Evolutionary conservation across 1,140 invertebrate species (phyloP).

Genomic region (Trichogramma pretiosum): DNA sequence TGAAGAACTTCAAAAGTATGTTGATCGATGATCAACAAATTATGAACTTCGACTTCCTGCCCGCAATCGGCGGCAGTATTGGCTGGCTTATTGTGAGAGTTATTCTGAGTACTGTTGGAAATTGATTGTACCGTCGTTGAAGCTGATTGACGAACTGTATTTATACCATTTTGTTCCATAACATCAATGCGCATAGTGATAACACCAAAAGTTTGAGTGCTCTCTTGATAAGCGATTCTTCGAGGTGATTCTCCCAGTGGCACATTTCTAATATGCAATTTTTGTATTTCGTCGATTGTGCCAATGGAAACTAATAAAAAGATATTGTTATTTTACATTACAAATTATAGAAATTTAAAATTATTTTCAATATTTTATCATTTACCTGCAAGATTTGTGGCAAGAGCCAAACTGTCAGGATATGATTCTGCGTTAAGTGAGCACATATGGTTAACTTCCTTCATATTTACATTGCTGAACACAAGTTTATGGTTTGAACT

Average conservation of each 20-base stretch:
- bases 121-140: constrained; percentile 59
- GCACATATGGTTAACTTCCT: constrained; percentile 98
- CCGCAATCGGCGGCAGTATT: constrained; percentile 54
- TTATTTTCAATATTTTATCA: neutral
- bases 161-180: constrained; percentile 60
- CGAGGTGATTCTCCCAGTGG: constrained; percentile 88
- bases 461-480: constrained; percentile 98
- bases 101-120: constrained; percentile 41
- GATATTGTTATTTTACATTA: neutral
- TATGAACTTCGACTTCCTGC: constrained; percentile 86
- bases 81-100: constrained; percentile 45
- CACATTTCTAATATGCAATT: constrained; percentile 92
- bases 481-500: constrained; percentile 98
- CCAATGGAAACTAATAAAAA: constrained; percentile 72
- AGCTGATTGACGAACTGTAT: constrained; percentile 64
- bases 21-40: constrained; percentile 88
- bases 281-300: constrained; percentile 98
- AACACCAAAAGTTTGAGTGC: constrained; percentile 89
- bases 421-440: constrained; percentile 90
- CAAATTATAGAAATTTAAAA: neutral
- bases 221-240: constrained; percentile 90
- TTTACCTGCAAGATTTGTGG: constrained; percentile 71
- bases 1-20: constrained; percentile 96
- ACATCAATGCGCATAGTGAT: constrained; percentile 83
- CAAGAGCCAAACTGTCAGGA: constrained; percentile 88